Base-by-base conservation (phyloP, 2,113 vertebrate species). In the Oxyura jamaicensis region DNA sequence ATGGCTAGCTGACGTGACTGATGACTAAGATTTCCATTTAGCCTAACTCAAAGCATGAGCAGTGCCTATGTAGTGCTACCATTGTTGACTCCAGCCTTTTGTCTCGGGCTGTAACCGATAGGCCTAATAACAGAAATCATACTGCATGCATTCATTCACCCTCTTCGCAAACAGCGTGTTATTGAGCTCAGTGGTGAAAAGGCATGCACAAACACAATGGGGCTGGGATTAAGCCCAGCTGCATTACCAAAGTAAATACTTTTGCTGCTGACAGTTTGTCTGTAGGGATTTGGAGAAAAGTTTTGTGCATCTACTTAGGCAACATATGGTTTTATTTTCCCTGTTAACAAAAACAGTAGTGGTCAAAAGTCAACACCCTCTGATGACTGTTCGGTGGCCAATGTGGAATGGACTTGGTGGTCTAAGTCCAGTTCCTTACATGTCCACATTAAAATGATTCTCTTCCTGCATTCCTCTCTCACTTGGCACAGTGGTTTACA, bases 201-300 rank as follows among this genome's bases (percentile, higher is more conserved):
- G 96, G 96, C 96, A 96, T 97, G 96, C 96, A 96, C 95, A 96
- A 95, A 96, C 96, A 97, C 96, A 97, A 96, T 97, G 94, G 95
- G 88, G 81, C 94, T 96, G 96, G 94, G 96, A 97, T 96, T 95
- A 95, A 95, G 96, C 93, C 96, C 96, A 97, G 96, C 96, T 97
- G 96, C 91, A 91, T 91, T 95, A 97, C 96, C 95, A 95, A 95
- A 96, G 96, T 95, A 97, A 97, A 96, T 96, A 96, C 96, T 96
- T 96, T 71, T 96, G 96, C 96, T 96, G 96, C 95, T 96, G 96
- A 97, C 96, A 97, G 96, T 97, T 95, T 90, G 94, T 96, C 96
- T 95, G 94, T 74, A 86, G 96, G 94, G 96, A 97, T 96, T 97
- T 95, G 91, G 94, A 95, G 91, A 95, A 92, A 95, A 95, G 92